Evolutionary conservation across 2,888 invertebrate genomes (phyloP).

Genomic region (Shargacucullia verbasci): DNA sequence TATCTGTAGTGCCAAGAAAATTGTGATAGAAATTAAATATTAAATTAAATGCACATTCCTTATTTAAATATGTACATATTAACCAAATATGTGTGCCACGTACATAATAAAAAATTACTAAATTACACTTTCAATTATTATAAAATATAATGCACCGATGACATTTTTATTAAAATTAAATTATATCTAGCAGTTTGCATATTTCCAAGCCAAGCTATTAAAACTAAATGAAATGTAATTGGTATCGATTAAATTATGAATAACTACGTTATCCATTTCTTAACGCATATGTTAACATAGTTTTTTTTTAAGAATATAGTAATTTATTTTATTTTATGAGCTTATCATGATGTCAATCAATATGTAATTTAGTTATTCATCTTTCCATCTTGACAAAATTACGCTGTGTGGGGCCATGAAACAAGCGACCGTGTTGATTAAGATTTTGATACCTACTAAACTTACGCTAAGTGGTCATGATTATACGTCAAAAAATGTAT

Average conservation of each 20-base stretch:
- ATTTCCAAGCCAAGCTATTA: slow-evolving; percentile 34
- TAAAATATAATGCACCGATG: slow-evolving; percentile 19
- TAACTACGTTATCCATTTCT: slow-evolving; percentile 13
- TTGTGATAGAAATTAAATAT: no score
- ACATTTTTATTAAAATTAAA: slow-evolving; percentile 43
- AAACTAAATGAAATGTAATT: slow-evolving; percentile 34
- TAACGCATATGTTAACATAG: not conserved
- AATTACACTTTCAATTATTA: slow-evolving; percentile 22
- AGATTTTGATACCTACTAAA: no score
- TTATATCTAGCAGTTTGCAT: slow-evolving; percentile 38
- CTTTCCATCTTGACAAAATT: slow-evolving; percentile 6
- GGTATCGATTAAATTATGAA: slow-evolving; percentile 14
- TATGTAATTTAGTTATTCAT: slow-evolving; percentile 11
- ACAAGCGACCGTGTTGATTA: not conserved
- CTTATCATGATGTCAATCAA: slow-evolving; percentile 36
- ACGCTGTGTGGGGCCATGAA: not conserved
- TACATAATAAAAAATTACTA: slow-evolving; percentile 23
- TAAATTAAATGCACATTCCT: no score
- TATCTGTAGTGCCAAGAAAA: no score
- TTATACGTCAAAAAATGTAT: no score
- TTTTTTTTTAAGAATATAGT: slow-evolving; percentile 22
- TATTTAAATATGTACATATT: no score
- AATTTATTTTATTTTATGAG: slow-evolving; percentile 31
- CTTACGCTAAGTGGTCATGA: no score
- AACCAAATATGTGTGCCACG: slow-evolving; percentile 4